phyloP scores from a whole-genome alignment of 2,797 vertebrate species.

The Acanthurus lineatus region DNA sequence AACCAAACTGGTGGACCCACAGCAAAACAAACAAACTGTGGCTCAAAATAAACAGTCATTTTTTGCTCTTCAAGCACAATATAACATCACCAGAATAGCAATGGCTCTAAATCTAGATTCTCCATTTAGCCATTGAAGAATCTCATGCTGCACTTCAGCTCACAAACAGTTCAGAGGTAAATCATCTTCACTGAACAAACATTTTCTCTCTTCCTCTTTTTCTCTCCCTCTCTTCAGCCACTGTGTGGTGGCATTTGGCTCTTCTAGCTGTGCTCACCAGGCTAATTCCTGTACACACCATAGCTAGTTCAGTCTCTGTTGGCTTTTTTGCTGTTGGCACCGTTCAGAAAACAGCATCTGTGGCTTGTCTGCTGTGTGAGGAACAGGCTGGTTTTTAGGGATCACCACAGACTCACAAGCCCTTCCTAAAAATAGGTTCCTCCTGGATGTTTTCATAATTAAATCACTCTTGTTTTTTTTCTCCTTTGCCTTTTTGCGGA shows the following conservation, averaged over 20 bases:
- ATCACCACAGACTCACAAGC: not conserved
- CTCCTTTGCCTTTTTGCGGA: not conserved
- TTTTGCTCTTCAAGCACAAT: not conserved
- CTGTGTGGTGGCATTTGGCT: constrained; percentile 30
- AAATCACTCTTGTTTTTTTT: not conserved
- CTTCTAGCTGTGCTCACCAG: constrained; percentile 22
- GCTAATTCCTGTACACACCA: constrained; percentile 25
- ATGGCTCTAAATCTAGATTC: constrained; percentile 6
- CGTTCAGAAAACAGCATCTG: constrained; percentile 41
- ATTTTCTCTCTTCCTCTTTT: constrained; percentile 12
- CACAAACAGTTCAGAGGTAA: constrained; percentile 28
- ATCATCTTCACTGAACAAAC: constrained; percentile 34
- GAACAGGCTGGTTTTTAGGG: not conserved
- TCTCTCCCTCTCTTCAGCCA: constrained; percentile 3
- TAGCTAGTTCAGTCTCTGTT: constrained; percentile 40
- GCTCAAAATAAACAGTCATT: not conserved
- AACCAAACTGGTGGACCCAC: not conserved
- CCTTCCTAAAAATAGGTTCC: not conserved
- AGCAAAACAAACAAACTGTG: not conserved
- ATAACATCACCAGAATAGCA: not conserved
- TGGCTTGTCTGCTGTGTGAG: constrained; percentile 33
- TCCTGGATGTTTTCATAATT: constrained; percentile 21
- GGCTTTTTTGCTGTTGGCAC: constrained; percentile 20
- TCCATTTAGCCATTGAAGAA: constrained; percentile 11
- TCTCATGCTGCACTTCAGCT: constrained; percentile 31